Base-by-base conservation (phyloP, 2,888 invertebrate species). In the Odontomyia ornata region DNA sequence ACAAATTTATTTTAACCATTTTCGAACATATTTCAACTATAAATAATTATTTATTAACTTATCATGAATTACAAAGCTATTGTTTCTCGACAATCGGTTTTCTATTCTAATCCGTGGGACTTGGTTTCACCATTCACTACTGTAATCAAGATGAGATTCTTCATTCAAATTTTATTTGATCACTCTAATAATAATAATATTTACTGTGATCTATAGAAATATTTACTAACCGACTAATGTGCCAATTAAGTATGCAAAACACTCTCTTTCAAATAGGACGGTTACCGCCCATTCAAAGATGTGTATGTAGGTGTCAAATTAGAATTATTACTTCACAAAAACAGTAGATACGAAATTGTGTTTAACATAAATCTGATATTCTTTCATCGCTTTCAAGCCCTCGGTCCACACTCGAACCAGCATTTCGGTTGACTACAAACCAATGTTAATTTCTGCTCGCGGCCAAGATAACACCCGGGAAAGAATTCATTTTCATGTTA, bases 231-330 rank as follows among this genome's bases (percentile, higher is more conserved):
- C 57, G 21, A 11, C 23, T 57, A 57, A 11, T 57, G 21, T n/a
- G 21, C 23, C 23, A 9, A 57, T 57, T 18, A 57, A 57, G 21
- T 18, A 57, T 57, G 57, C 57, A 57, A 57, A 57, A 21, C 21
- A 57, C 18, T 11, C 57, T 23, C 18, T 9, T 23, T 57, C 21
- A 1, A 36, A 36, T 36, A 36, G 9, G 36, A 36, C 9, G 36
- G 9, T 36, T 5, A 36, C 9, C 36, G 3, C 36, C 36, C 9
- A 15, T 18, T 23, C 9, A 1, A 57, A 21, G 9, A 57, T 21
- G n/a, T 57, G 23, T 52, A 60, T 62, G 62, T 62, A 62, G 62
- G 62, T 62, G 62, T 62, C 62, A 62, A 62, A 62, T 62, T 62
- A 62, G n/a, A 62, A 27, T 62, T 62, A 62, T 62, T 57, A 57